These are phyloP conservation scores for Dendrolimus pini DNA, from an alignment of 2,888 invertebrate genomes.

Conservation along the genomic window DNA sequence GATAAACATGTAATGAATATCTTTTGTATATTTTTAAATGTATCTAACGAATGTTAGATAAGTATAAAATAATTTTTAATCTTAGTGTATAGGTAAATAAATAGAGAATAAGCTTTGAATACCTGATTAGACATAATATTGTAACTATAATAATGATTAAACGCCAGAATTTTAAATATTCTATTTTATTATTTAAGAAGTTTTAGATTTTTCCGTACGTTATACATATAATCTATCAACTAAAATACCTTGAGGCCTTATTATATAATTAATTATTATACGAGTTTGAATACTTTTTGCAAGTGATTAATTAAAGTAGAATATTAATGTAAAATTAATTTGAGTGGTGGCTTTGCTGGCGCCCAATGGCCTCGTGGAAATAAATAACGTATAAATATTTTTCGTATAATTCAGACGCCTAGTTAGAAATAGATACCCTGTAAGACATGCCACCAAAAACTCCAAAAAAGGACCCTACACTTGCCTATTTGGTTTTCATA, in stretches of 20 bases:
- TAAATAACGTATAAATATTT: no score
- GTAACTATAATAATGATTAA: constrained; percentile 1
- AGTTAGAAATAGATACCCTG: no score
- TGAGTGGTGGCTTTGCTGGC: no score
- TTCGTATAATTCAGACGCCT: no score
- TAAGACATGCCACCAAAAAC: no score
- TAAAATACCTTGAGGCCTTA: neutral
- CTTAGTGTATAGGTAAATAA: no score
- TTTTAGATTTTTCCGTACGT: neutral
- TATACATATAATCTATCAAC: neutral
- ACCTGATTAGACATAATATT: constrained; percentile 42
- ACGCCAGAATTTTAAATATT: neutral
- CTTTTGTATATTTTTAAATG: neutral
- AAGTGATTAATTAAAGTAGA: neutral
- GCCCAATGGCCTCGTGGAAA: no score
- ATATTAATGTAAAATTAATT: no score
- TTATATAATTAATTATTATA: constrained; percentile 6
- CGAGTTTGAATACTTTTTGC: constrained; percentile 5
- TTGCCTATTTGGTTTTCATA: no score
- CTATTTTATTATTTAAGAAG: neutral
- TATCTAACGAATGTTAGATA: neutral
- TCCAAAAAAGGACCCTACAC: no score
- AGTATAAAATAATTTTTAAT: no score
- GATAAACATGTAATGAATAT: constrained; percentile 1
- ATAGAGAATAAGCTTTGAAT: constrained; percentile 26